Conservation (phyloP, 2,888 invertebrate genomes). For the Aporophyla nigra region DNA sequence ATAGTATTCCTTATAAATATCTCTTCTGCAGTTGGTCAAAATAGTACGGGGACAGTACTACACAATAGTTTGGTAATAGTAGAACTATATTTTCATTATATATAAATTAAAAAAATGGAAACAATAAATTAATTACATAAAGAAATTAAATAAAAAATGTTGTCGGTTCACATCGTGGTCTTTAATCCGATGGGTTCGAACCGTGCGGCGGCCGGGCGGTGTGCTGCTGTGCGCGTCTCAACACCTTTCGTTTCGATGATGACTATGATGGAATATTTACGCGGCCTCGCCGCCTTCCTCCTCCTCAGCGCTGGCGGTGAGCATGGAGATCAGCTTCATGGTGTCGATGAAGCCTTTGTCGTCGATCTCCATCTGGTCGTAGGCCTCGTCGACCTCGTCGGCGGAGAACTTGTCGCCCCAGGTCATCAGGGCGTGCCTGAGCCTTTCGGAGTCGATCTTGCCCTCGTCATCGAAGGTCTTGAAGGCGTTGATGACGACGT, state of each 20-base stretch:
- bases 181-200: conserved; percentile 79
- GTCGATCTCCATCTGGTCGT: conserved; percentile 98
- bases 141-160: conserved; percentile 85
- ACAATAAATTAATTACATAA: conserved; percentile 88
- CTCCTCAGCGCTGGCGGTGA: conserved; percentile 96
- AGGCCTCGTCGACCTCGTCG: conserved; percentile 97
- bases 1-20: conserved; percentile 82
- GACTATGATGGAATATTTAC: conserved; percentile 74
- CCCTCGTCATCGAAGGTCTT: conserved; percentile 97
- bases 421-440: conserved; percentile 97
- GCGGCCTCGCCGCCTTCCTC: conserved; percentile 92
- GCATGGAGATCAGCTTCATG: conserved; percentile 95
- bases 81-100: conserved; percentile 90
- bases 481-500: conserved; percentile 97
- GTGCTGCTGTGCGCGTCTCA: conserved; percentile 67
- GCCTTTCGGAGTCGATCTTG: conserved; percentile 96
- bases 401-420: conserved; percentile 98
- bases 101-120: conserved; percentile 90
- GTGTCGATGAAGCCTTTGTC: conserved; percentile 97
- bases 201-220: conserved; percentile 79
- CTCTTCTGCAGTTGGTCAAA: conserved; percentile 52
- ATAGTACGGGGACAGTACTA: conserved; percentile 81
- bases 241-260: conserved; percentile 58
- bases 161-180: conserved; percentile 82
- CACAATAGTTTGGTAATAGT: conserved; percentile 84